phyloP scores from a whole-genome alignment of 2,113 vertebrate genomes.

The Hippocampus zosterae region DNA sequence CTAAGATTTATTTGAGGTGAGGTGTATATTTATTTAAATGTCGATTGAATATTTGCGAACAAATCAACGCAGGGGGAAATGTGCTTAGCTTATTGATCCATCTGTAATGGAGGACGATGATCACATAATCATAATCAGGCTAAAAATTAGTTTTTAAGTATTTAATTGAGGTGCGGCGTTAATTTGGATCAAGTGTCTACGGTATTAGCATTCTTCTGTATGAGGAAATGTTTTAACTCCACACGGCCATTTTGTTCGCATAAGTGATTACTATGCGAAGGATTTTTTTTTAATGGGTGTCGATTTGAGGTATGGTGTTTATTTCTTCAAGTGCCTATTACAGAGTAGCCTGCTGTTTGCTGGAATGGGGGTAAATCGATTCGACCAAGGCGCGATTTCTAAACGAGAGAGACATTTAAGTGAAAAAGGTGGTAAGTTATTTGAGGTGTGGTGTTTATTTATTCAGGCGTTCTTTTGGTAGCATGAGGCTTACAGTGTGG shows the following conservation, averaged over 20 bases:
- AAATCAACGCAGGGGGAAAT: too few species aligned
- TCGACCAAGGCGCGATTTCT: too few species aligned
- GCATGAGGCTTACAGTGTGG: not conserved
- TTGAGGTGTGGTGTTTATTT: not conserved
- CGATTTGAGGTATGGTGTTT: not conserved
- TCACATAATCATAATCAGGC: too few species aligned
- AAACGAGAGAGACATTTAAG: not conserved
- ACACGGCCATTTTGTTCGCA: too few species aligned
- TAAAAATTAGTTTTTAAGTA: too few species aligned
- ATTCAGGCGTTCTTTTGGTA: not conserved
- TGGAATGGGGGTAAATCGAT: too few species aligned
- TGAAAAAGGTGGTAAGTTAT: not conserved
- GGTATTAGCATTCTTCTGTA: not conserved
- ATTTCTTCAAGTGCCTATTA: not conserved
- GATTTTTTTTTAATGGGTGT: too few species aligned
- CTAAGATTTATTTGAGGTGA: too few species aligned
- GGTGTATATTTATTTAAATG: too few species aligned
- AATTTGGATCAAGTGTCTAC: not conserved
- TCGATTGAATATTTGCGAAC: too few species aligned
- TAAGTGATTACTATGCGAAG: too few species aligned
- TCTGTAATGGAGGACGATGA: not conserved
- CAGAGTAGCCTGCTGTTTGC: not conserved
- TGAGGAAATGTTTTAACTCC: too few species aligned
- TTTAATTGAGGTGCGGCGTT: not conserved
- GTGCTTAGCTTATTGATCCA: not conserved